A percentile compares a stretch with the other conserved stretches of the same genome.
phyloP scores from a whole-genome alignment of 2,888 invertebrate genomes.

The Abrostola tripartita region DNA sequence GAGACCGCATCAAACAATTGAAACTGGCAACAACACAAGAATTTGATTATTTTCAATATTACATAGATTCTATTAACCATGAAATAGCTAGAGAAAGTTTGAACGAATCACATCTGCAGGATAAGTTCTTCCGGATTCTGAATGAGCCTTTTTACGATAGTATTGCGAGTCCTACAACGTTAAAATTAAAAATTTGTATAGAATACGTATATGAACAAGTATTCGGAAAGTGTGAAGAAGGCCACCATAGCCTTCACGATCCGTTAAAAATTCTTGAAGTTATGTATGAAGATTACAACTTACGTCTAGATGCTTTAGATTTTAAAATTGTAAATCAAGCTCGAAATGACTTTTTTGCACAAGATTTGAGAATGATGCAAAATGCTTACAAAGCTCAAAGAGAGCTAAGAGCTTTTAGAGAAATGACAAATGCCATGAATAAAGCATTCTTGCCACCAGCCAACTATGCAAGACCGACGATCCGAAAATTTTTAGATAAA shows the following conservation, averaged over 20 bases:
- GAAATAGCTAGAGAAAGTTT: constrained; percentile 76
- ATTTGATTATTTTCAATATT: constrained; percentile 81
- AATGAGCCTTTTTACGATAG: constrained; percentile 79
- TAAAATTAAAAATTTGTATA: constrained; percentile 83
- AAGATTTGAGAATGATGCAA: constrained; percentile 81
- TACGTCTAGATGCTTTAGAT: constrained; percentile 79
- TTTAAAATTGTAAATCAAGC: constrained; percentile 82
- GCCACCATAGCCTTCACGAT: constrained; percentile 78
- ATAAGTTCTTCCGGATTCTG: constrained; percentile 82
- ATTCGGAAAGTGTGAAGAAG: constrained; percentile 84
- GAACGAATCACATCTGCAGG: constrained; percentile 76
- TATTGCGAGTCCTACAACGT: constrained; percentile 77
- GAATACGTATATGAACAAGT: constrained; percentile 85
- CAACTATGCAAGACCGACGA: constrained; percentile 71
- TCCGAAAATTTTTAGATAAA: constrained; percentile 76
- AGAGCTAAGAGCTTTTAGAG: constrained; percentile 78
- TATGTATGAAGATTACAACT: constrained; percentile 83
- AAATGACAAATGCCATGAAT: constrained; percentile 83
- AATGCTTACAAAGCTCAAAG: constrained; percentile 80
- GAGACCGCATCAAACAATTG: constrained; percentile 75
- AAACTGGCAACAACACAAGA: constrained; percentile 75
- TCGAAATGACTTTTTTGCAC: constrained; percentile 77
- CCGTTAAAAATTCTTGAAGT: constrained; percentile 85
- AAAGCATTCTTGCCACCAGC: constrained; percentile 80
- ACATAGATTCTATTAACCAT: constrained; percentile 75